Conservation (phyloP, 2,888 invertebrate genomes). For the Thymelicus lineola region DNA sequence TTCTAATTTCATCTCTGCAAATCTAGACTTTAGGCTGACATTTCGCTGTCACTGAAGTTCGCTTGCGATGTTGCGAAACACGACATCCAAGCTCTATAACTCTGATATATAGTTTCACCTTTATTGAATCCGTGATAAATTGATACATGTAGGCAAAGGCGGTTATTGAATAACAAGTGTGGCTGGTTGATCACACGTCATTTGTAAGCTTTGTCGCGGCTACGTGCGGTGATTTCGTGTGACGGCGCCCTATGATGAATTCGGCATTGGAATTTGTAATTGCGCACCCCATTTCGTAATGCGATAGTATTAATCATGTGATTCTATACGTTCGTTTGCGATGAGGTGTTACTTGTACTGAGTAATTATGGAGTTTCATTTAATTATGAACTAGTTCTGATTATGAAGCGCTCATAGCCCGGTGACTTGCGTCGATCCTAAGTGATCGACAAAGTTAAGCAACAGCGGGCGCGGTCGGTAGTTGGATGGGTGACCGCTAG, state of each 20-base stretch:
- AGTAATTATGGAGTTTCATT: not conserved
- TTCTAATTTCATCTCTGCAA: not conserved
- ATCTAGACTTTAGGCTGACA: not conserved
- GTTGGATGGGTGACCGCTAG: too few species aligned
- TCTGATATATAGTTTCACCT: conserved; percentile 83
- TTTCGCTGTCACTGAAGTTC: not conserved
- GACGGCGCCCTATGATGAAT: conserved; percentile 52
- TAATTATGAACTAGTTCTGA: not conserved
- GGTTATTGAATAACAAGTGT: conserved; percentile 83
- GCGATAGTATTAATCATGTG: conserved; percentile 50
- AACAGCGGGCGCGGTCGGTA: too few species aligned
- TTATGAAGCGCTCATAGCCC: too few species aligned
- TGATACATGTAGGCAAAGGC: conserved; percentile 73
- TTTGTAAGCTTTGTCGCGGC: conserved; percentile 56
- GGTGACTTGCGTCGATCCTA: too few species aligned
- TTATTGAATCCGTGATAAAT: conserved; percentile 84
- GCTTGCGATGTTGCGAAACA: not conserved
- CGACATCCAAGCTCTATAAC: conserved; percentile 50
- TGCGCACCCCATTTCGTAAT: conserved; percentile 50
- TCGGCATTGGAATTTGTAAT: conserved; percentile 58
- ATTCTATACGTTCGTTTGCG: conserved; percentile 42
- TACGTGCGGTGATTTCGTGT: conserved; percentile 43
- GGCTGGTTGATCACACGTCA: conserved; percentile 66
- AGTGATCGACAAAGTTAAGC: too few species aligned
- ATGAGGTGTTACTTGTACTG: conserved; percentile 11